Conservation (phyloP, 2,888 invertebrate genomes). For the Chrysolina oricalcia region DNA sequence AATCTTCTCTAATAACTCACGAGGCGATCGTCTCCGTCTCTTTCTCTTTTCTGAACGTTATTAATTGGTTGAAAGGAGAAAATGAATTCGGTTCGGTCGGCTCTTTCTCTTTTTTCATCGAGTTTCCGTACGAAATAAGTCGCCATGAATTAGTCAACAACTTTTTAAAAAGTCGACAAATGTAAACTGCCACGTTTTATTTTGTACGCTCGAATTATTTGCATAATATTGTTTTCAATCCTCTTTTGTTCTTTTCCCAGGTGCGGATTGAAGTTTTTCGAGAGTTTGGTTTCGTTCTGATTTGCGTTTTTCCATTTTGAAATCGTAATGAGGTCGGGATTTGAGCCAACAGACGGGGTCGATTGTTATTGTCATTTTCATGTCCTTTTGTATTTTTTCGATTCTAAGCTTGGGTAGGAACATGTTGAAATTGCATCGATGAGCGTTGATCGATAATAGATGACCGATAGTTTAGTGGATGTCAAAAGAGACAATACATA, state of each 20-base stretch:
- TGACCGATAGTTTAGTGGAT: too few species aligned
- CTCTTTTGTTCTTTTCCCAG: slow-evolving; percentile 57
- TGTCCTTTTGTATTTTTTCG: background rate
- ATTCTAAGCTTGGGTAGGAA: background rate
- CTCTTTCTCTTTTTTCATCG: slow-evolving; percentile 38
- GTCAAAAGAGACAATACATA: too few species aligned
- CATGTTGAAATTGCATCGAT: background rate
- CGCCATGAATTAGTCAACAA: slow-evolving; percentile 70
- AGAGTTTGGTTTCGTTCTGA: slow-evolving; percentile 38
- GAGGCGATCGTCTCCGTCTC: slow-evolving; percentile 53
- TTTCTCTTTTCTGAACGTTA: slow-evolving; percentile 53
- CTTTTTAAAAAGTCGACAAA: slow-evolving; percentile 68
- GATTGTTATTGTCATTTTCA: slow-evolving; percentile 16
- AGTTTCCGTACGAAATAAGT: slow-evolving; percentile 62
- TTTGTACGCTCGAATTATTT: slow-evolving; percentile 68
- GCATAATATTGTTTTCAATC: slow-evolving; percentile 68
- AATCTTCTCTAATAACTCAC: slow-evolving; percentile 67
- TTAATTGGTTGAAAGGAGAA: slow-evolving; percentile 55
- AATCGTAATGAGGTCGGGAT: slow-evolving; percentile 23
- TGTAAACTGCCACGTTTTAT: slow-evolving; percentile 70
- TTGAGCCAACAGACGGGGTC: background rate
- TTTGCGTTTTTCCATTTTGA: slow-evolving; percentile 30
- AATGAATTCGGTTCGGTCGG: slow-evolving; percentile 31
- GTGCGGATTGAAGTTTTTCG: slow-evolving; percentile 49
- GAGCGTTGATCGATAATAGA: background rate